These are phyloP conservation scores for Pygoscelis antarcticus DNA, from an alignment of 2,113 vertebrate genomes.

Conservation along the genomic window DNA sequence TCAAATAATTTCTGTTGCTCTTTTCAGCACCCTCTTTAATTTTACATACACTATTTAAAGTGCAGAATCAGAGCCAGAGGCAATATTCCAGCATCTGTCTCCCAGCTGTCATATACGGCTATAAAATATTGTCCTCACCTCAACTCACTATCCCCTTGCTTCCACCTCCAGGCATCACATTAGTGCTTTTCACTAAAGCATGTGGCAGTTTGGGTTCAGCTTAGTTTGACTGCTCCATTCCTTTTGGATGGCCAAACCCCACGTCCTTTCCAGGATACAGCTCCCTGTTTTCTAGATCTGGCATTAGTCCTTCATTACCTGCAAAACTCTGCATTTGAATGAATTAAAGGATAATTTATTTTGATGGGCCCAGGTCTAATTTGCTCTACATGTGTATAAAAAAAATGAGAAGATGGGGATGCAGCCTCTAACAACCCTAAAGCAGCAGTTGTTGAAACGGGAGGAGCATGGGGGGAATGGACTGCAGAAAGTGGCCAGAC, in stretches of 20 bases:
- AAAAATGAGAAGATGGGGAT: neutral
- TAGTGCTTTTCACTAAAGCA: neutral
- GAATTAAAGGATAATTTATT: neutral
- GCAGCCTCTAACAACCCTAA: neutral
- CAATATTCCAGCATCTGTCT: neutral
- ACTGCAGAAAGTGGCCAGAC: neutral
- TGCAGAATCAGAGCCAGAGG: neutral
- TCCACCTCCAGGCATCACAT: neutral
- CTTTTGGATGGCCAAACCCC: neutral
- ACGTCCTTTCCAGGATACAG: neutral
- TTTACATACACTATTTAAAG: neutral
- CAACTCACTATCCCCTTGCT: neutral
- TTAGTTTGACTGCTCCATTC: neutral
- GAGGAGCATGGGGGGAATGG: rapidly evolving
- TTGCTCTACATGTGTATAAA: neutral
- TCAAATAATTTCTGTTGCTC: neutral
- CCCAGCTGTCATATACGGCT: neutral
- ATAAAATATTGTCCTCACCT: neutral
- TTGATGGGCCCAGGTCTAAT: no score
- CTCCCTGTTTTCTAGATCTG: neutral
- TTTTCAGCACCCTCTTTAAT: neutral
- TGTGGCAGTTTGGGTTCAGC: neutral
- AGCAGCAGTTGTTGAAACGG: neutral
- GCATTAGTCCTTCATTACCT: neutral
- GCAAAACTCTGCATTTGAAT: neutral